phyloP scores from a whole-genome alignment of 2,113 vertebrate genomes.

The Megalops atlanticus region DNA sequence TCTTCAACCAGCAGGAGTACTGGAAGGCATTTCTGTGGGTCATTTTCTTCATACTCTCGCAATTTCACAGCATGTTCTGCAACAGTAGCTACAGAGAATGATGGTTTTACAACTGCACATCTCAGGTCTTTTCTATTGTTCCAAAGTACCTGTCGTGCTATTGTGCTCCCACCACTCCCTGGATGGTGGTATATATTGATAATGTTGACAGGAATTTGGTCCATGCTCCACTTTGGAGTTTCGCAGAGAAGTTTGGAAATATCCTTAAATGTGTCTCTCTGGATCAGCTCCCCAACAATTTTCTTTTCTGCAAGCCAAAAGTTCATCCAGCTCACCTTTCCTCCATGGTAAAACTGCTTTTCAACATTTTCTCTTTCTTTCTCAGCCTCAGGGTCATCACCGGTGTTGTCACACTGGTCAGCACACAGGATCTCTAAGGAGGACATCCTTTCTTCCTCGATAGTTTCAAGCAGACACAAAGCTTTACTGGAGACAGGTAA shows the following conservation, averaged over 20 bases:
- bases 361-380: conserved; percentile 65
- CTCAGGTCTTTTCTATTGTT: conserved; percentile 69
- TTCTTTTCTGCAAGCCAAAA: conserved; percentile 78
- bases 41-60: conserved; percentile 75
- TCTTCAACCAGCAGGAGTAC: conserved; percentile 79
- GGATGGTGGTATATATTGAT: conserved; percentile 83
- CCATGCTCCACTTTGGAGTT: conserved; percentile 35
- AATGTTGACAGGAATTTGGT: conserved; percentile 58
- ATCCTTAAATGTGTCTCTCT: conserved; percentile 69
- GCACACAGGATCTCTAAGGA: conserved; percentile 74
- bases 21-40: conserved; percentile 65
- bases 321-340: conserved; percentile 75
- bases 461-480: conserved; percentile 61
- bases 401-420: conserved; percentile 71
- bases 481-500: conserved; percentile 66
- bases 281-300: conserved; percentile 69
- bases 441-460: conserved; percentile 70
- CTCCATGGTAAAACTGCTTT: conserved; percentile 72
- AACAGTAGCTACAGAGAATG: conserved; percentile 55
- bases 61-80: conserved; percentile 71
- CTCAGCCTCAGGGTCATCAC: conserved; percentile 52
- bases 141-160: conserved; percentile 80
- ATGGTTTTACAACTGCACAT: conserved; percentile 73
- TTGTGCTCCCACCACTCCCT: conserved; percentile 83
- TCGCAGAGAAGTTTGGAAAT: conserved; percentile 58